phyloP scores from a whole-genome alignment of 2,888 invertebrate genomes.

The Sabellastarte sp. region DNA sequence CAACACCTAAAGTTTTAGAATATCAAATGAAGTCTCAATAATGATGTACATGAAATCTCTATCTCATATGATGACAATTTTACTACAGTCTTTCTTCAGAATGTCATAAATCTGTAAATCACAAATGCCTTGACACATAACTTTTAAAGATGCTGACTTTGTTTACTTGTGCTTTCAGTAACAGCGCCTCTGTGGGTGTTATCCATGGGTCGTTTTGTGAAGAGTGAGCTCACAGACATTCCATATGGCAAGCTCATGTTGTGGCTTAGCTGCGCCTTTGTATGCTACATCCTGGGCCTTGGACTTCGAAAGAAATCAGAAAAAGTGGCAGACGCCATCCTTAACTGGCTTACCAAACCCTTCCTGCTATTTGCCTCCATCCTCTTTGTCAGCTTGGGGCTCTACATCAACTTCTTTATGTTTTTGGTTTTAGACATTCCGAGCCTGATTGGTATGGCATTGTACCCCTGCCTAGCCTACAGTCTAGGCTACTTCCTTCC shows the following conservation, averaged over 20 bases:
- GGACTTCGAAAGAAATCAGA: constrained; percentile 45
- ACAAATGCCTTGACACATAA: no score
- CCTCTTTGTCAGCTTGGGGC: constrained; percentile 55
- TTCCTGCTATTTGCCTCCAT: constrained; percentile 53
- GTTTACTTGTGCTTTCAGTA: constrained; percentile 8
- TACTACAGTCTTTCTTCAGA: no score
- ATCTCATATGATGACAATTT: no score
- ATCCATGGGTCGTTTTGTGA: constrained; percentile 8
- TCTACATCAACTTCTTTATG: constrained; percentile 58
- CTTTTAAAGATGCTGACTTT: no score
- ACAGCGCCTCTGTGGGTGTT: constrained; percentile 18
- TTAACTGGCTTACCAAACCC: constrained; percentile 56
- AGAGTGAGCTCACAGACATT: background rate
- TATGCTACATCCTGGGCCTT: constrained; percentile 48
- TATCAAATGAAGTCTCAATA: no score
- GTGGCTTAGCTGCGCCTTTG: constrained; percentile 50
- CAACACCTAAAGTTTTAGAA: no score
- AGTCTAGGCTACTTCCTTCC: constrained; percentile 2
- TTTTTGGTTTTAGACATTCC: constrained; percentile 31
- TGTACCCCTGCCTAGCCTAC: background rate
- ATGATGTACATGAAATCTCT: no score
- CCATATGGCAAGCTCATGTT: constrained; percentile 29
- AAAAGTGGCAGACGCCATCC: constrained; percentile 45
- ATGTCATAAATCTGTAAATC: no score
- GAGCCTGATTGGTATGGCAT: background rate